Evolutionary conservation across 2,797 vertebrate genomes (phyloP), one percentile per base, ranked within the genome.

Genomic region (Protosalanx chinensis): DNA sequence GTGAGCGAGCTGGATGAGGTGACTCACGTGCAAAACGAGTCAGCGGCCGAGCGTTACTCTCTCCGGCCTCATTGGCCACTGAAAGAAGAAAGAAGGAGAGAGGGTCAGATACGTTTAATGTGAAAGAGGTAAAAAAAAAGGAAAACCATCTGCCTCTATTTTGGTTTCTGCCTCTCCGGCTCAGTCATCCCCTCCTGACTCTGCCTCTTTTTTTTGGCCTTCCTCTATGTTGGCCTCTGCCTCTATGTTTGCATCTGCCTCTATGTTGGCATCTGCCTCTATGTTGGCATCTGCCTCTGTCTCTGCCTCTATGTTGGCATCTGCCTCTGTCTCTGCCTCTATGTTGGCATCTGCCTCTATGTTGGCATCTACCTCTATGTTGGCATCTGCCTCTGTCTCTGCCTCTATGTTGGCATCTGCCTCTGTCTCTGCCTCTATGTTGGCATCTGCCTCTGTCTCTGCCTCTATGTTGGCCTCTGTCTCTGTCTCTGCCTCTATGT

Each of bases 1-100:
- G 33, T 53, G 51, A n/a, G 15, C 2, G 51, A 53, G 51, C 51
- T 6, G 4, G 51, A n/a, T 8, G 23, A 32, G 30, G 35, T 10
- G 13, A 96, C 95, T 95, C 88, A 97, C 95, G 90, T 81, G 93
- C 86, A 79, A 96, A 93, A 79, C 88, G 91, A 32, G 92, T 90
- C 64, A 93, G 90, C 0, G 94, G 92, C 70, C 74, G 88, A 16
- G 87, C 78, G 53, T 88, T 89, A 81, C 87, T 92, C 72, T 93
- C 93, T 61, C 93, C 92, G 0, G 92, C 79, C 85, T 98, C 93
- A 37, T 97, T 98, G 72, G 96, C 96, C 85, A 97, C 96, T 97
- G 82, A 20, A 61, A 49, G 73, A 29, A 32, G 29, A 64, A 2
- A 8, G 29, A 18, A 16, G 18, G 32, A 41, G 6, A 4, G 16